Evolutionary conservation across 2,888 invertebrate species (phyloP), one percentile per base, ranked within the genome.

Genomic region (Octonoba sinensis): DNA sequence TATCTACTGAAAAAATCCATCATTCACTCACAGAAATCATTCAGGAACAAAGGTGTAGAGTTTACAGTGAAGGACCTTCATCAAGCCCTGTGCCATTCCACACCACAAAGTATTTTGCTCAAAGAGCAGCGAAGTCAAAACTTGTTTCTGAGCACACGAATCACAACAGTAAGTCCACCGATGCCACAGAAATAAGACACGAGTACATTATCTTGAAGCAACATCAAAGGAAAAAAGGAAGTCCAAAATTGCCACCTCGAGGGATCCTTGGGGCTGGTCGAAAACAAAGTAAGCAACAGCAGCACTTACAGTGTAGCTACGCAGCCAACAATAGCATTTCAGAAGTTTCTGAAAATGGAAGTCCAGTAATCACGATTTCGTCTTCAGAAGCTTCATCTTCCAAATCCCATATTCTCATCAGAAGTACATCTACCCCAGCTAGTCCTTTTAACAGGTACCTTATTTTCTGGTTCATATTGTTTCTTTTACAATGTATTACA

Each of bases 391-490:
- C 62, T 12, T 59, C 67, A 22, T 60, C 74, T 20, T 47, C 66
- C 12, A 82, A 70, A 16, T 72, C 70, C 1, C 75, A 75, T 13
- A 82, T 82, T 18, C 65, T 82, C 11, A 82, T 72, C 18, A 27
- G 82, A 18, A 82, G 82, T 24, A 82, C 82, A n/a, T 82, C 82
- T 13, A 82, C 82, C 0, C 82, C 82, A 16, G 62, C 74, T 8
- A 82, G 74, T 51, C 82, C 82, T 1, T 70, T 82, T 20, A n/a
- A 18, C 51, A 70, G 59, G 24, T 66, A 54, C 24, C 27, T 59
- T 36, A 36, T 8, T 36, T 36, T 36, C 36, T 36, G 36, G 1
- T 27, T 36, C 8, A 8, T 36, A 36, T 36, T 36, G n/a, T 8
- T 11, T 36, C 8, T 4, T 36, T 36, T 36, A 27, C n/a, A n/a